These are phyloP conservation scores for Epizoanthus illoricatus DNA, from an alignment of 92 coral and sea anemone genomes.

Conservation along the genomic window DNA sequence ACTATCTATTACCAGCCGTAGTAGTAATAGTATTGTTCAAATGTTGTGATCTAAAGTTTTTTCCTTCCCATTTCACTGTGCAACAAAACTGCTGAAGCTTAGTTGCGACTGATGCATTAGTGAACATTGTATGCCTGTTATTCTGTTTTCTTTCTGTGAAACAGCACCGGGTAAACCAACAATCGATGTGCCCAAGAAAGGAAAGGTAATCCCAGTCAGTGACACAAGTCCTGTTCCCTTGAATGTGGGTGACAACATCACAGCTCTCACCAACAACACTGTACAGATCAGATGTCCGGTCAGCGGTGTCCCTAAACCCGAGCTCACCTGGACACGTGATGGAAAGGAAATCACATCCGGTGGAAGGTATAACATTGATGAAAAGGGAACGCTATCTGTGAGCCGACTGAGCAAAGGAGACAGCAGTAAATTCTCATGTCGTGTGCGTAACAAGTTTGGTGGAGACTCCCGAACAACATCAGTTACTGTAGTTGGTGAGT, in stretches of 20 bases:
- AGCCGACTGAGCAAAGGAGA: slow-evolving; percentile 29
- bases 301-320: slow-evolving; percentile 29
- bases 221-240: slow-evolving; percentile 3
- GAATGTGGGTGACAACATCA: slow-evolving; percentile 30
- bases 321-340: slow-evolving; percentile 25
- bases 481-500: slow-evolving; percentile 19
- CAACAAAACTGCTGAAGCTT: too few relatives aligned
- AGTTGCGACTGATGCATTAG: too few relatives aligned
- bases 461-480: slow-evolving; percentile 13
- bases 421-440: slow-evolving; percentile 34
- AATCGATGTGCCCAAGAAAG: slow-evolving; percentile 21
- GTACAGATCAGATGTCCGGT: slow-evolving; percentile 35
- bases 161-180: slow-evolving; percentile 15
- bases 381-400: slow-evolving; percentile 27
- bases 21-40: too few relatives aligned
- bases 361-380: slow-evolving; percentile 26
- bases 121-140: too few relatives aligned
- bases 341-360: slow-evolving; percentile 24
- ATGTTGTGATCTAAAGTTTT: too few relatives aligned
- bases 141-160: too few relatives aligned
- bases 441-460: slow-evolving; percentile 10
- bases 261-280: slow-evolving; percentile 37
- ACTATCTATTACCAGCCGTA: too few relatives aligned
- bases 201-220: slow-evolving; percentile 9
- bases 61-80: too few relatives aligned